A percentile compares a stretch with the other conserved stretches of the same genome.
Evolutionary conservation across 2,113 vertebrate genomes (phyloP).

Genomic region (Aegotheles bennettii): DNA sequence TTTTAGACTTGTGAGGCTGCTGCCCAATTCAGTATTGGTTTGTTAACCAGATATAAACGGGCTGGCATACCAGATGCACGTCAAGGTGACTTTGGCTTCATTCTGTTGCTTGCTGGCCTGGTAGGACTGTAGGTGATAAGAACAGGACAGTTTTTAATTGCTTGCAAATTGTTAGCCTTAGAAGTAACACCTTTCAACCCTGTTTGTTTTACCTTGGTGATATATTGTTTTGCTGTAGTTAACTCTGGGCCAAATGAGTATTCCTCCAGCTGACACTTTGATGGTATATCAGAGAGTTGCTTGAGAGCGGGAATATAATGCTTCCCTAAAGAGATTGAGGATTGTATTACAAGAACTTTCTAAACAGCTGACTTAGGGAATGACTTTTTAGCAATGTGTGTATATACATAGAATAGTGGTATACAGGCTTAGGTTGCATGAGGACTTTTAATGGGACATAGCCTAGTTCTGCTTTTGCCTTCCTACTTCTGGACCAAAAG

Average conservation of each 20-base stretch:
- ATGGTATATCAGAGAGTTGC: background rate
- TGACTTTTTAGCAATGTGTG: conserved; percentile 56
- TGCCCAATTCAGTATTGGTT: background rate
- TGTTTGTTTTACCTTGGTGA: background rate
- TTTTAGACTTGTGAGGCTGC: background rate
- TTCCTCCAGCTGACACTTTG: background rate
- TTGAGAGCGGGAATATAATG: conserved; percentile 6
- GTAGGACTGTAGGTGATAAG: background rate
- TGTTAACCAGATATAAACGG: background rate
- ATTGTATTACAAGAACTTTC: conserved; percentile 49
- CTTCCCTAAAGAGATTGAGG: conserved; percentile 1
- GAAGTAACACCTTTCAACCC: background rate
- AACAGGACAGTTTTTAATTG: background rate
- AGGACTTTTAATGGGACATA: background rate
- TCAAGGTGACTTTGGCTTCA: background rate
- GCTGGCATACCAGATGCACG: background rate
- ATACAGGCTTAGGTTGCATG: conserved; percentile 2
- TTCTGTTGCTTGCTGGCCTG: background rate
- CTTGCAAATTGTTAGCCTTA: background rate
- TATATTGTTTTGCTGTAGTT: background rate
- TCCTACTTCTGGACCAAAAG: background rate
- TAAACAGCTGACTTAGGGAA: conserved; percentile 34
- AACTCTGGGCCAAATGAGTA: background rate
- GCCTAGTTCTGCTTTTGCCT: background rate
- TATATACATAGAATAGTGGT: conserved; percentile 28